These are phyloP conservation scores for Epinephelus moara DNA, from an alignment of 2,113 vertebrate species.

Conservation along the genomic window DNA sequence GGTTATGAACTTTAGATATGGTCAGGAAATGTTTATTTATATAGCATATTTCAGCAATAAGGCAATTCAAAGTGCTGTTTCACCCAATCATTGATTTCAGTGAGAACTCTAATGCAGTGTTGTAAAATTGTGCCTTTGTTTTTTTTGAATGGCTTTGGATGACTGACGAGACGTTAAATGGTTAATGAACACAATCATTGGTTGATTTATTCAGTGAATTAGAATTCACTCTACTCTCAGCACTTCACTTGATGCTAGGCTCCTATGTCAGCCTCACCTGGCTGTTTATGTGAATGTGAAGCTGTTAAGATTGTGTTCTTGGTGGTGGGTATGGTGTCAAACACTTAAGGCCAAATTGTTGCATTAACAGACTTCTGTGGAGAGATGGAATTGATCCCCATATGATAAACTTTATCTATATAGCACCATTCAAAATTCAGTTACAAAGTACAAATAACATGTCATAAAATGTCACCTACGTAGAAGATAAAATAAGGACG, in stretches of 20 bases:
- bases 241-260: conserved; percentile 23
- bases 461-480: too few species aligned
- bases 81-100: conserved; percentile 4
- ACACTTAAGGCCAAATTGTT: conserved; percentile 74
- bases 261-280: conserved; percentile 3
- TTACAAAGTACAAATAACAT: too few species aligned
- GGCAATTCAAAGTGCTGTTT: background rate
- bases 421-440: too few species aligned
- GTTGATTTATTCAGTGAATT: conserved; percentile 23
- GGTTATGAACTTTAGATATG: too few species aligned
- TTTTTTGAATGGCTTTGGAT: conserved; percentile 48
- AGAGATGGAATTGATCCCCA: conserved; percentile 72
- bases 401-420: conserved; percentile 60
- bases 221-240: conserved; percentile 13
- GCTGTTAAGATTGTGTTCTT: conserved; percentile 11
- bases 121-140: conserved; percentile 49
- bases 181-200: conserved; percentile 15
- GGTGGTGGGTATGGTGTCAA: conserved; percentile 80
- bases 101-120: conserved; percentile 33
- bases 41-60: too few species aligned
- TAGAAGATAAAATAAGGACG: too few species aligned
- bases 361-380: conserved; percentile 43
- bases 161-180: conserved; percentile 20
- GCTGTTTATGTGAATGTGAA: conserved; percentile 7
- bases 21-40: too few species aligned